Conservation (phyloP, 2,888 invertebrate genomes). For the Cerastis rubricosa region DNA sequence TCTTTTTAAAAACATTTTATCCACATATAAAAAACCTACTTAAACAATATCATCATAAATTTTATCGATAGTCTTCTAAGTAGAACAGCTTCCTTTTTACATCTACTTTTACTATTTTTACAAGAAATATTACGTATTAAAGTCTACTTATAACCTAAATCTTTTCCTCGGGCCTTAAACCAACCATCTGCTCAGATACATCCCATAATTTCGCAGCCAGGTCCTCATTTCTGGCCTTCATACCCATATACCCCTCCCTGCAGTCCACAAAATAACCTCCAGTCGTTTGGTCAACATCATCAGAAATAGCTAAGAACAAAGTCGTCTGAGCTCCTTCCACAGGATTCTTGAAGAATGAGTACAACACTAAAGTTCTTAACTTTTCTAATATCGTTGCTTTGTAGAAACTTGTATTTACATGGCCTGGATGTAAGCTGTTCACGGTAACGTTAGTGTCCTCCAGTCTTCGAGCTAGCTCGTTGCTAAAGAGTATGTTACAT, state of each 20-base stretch:
- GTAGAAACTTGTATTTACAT: conserved; percentile 95
- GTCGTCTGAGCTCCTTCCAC: conserved; percentile 96
- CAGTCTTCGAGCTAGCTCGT: conserved; percentile 84
- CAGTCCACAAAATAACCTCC: conserved; percentile 96
- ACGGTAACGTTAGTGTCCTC: conserved; percentile 92
- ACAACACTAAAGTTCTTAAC: conserved; percentile 91
- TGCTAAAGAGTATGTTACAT: conserved; percentile 86
- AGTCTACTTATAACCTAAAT: conserved; percentile 33
- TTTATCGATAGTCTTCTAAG: conserved; percentile 29
- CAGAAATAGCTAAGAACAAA: conserved; percentile 93
- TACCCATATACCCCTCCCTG: conserved; percentile 91
- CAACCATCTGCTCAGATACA: conserved; percentile 82
- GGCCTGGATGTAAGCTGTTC: conserved; percentile 96
- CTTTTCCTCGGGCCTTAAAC: conserved; percentile 77
- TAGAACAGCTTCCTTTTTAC: neutral
- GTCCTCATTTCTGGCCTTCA: conserved; percentile 92
- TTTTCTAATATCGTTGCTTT: conserved; percentile 82
- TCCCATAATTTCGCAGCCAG: conserved; percentile 95
- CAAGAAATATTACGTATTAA: neutral
- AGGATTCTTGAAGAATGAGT: conserved; percentile 93
- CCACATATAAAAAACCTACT: neutral
- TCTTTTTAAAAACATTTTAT: neutral
- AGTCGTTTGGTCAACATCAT: conserved; percentile 93
- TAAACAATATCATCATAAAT: conserved; percentile 7
- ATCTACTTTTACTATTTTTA: too few species aligned